Base-by-base conservation (phyloP, 2,888 invertebrate genomes). In the Thera obeliscata region DNA sequence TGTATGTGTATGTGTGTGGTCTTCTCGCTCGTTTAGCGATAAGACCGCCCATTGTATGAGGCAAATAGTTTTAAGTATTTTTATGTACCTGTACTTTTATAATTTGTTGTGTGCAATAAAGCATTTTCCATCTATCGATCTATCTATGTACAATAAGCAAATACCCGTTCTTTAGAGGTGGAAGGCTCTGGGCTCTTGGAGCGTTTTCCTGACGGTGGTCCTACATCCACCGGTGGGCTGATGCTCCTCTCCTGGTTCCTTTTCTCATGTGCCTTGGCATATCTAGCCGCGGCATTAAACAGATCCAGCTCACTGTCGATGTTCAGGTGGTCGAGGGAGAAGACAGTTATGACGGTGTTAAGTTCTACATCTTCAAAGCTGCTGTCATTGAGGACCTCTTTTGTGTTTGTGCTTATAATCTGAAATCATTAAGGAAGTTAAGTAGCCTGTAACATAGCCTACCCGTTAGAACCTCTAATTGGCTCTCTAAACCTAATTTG, bases 361-460 rank as follows among this genome's bases (percentile, higher is more conserved):
- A 96, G 84, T 76, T 97, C 97, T 0, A 97, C 95, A 66, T 97
- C 97, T 70, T 96, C 95, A 87, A 97, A 97, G 78, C 96, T 96
- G 33, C 95, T 94, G 83, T 97, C 96, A 0, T 94, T 94, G 3
- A 98, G 83, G 0, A 97, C 96, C 76, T 97, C 96, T 72, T 95
- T 95, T 0, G 97, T 97, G 78, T 96, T 96, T 36, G 95, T 95
- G 76, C 96, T 95, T 66, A 97, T 97, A 62, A 97, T 96, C 95
- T 96, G 87, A 11, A 90, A 78, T 8, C 41, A 54, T 7, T 4
- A 41, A 5, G 41, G 5, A 41, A 4, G 22, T 22, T 22, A 22
- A 22, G 22, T 22, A 22, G 22, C 22, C 22, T 22, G 22, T 22
- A 22, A 22, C 22, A 22, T 22, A 22, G 22, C 22, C 22, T 22